Conservation (phyloP, 1,140 invertebrate species). For the Hylaeus volcanicus region DNA sequence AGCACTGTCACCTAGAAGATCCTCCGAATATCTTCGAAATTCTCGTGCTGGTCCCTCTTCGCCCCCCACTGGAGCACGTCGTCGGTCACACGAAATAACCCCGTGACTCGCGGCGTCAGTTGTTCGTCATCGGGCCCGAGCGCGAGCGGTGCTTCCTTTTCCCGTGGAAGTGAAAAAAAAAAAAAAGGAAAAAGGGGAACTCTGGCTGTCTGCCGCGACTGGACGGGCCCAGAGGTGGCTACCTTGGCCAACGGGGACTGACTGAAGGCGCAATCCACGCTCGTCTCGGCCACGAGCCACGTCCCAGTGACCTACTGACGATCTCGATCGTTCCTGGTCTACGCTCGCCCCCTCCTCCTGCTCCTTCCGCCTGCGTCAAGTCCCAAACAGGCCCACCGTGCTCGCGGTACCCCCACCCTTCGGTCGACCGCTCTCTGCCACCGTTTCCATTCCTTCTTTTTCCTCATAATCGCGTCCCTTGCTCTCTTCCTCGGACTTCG, state of each 20-base stretch:
- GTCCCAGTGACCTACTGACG: slow-evolving; percentile 80
- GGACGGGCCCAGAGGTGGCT: slow-evolving; percentile 70
- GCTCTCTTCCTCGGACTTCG: not conserved
- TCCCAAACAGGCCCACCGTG: slow-evolving; percentile 57
- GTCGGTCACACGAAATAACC: slow-evolving; percentile 19
- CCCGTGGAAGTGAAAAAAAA: not conserved
- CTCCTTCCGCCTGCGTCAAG: slow-evolving; percentile 53
- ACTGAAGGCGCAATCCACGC: slow-evolving; percentile 70
- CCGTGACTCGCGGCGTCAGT: slow-evolving; percentile 39
- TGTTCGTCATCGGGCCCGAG: slow-evolving; percentile 50
- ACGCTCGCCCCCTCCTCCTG: slow-evolving; percentile 47
- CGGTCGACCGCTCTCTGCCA: slow-evolving; percentile 39
- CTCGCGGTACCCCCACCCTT: slow-evolving; percentile 41
- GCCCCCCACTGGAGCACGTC: not conserved
- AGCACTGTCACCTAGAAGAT: slow-evolving; percentile 21
- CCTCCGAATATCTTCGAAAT: not conserved
- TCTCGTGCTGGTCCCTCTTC: slow-evolving; percentile 11
- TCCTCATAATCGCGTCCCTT: slow-evolving; percentile 9
- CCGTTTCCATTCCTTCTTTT: slow-evolving; percentile 38
- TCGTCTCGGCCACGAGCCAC: slow-evolving; percentile 72
- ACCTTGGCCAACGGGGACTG: slow-evolving; percentile 74
- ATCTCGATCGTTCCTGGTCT: slow-evolving; percentile 59
- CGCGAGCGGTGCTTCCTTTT: slow-evolving; percentile 12
- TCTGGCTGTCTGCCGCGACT: slow-evolving; percentile 39
- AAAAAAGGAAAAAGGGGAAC: not conserved